Evolutionary conservation across 1,140 invertebrate genomes (phyloP).

Genomic region (Meteorus sp.): DNA sequence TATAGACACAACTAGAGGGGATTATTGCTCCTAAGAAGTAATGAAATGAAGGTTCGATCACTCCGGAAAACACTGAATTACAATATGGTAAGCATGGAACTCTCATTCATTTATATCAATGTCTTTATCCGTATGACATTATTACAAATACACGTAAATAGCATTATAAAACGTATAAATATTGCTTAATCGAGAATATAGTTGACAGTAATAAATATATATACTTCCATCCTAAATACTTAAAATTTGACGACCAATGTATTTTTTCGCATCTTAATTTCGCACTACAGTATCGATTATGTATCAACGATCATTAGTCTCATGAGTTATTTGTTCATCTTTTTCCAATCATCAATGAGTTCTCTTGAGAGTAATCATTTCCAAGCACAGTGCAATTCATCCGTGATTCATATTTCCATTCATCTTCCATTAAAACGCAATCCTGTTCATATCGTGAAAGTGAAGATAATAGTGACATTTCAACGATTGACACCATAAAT

Average conservation of each 20-base stretch:
- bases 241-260: conserved; percentile 33
- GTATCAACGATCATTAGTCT: too few species aligned
- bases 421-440: neutral
- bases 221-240: conserved; percentile 33
- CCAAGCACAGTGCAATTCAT: neutral
- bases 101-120: conserved; percentile 20
- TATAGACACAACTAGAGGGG: conserved; percentile 86
- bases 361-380: too few species aligned
- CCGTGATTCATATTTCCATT: neutral
- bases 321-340: too few species aligned
- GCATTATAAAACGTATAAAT: conserved; percentile 50
- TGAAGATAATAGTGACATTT: too few species aligned
- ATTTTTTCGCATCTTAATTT: neutral
- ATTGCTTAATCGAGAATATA: conserved; percentile 47
- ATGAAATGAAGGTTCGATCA: conserved; percentile 31
- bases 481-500: conserved; percentile 16
- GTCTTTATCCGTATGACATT: conserved; percentile 40
- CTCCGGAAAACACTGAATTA: conserved; percentile 11
- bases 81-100: conserved; percentile 6
- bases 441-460: neutral
- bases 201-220: conserved; percentile 39
- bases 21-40: conserved; percentile 91
- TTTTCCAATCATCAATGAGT: too few species aligned
- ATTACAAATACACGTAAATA: conserved; percentile 42
- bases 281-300: neutral